Evolutionary conservation across 2,113 vertebrate genomes (phyloP), one percentile per base, ranked within the genome.

Genomic region (Thinocorus orbignyianus): DNA sequence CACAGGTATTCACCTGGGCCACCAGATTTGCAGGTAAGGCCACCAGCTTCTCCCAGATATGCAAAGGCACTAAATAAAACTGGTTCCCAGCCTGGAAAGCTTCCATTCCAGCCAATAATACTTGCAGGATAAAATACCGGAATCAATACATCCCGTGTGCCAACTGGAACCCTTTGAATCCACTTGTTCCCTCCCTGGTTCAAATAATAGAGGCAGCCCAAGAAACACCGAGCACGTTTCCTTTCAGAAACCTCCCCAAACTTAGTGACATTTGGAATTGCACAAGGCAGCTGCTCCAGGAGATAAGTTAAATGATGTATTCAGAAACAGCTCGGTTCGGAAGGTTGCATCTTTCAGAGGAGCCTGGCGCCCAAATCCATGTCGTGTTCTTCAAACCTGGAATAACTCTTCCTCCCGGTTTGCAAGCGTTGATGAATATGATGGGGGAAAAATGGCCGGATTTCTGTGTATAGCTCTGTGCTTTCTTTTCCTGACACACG

Each of bases 241-340:
- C 87, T 84, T 73, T 51, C 91, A 81, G 93, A 93, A 92, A 89
- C 31, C 52, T 62, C 86, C 94, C 92, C 88, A 95, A 94, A 97
- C 77, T 92, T 95, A 33, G 87, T 72, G 95, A 72, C 80, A 58
- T 94, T 95, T 90, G 91, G 93, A 93, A 77, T 41, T 70, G 35
- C 86, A 78, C 9, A 6, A 91, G 90, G 49, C 97, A 96, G 96
- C 97, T 97, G 97, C 46, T 11, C 58, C 3, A 24, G 42, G 92
- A 96, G 97, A 95, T 95, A 97, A 97, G 94, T 95, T 71, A 62
- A 92, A 66, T 85, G 81, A 91, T 92, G 93, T 64, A 90, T 97
- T 95, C 81, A 90, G 85, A 14, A 81, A 42, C 1, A 5, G 80
- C 92, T 94, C 11, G 0, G 73, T 69, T 92, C 8, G 1, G 92